A percentile compares a stretch with the other conserved stretches of the same genome.
Evolutionary conservation across 2,113 vertebrate species (phyloP).

Genomic region (Brachirus orientalis): DNA sequence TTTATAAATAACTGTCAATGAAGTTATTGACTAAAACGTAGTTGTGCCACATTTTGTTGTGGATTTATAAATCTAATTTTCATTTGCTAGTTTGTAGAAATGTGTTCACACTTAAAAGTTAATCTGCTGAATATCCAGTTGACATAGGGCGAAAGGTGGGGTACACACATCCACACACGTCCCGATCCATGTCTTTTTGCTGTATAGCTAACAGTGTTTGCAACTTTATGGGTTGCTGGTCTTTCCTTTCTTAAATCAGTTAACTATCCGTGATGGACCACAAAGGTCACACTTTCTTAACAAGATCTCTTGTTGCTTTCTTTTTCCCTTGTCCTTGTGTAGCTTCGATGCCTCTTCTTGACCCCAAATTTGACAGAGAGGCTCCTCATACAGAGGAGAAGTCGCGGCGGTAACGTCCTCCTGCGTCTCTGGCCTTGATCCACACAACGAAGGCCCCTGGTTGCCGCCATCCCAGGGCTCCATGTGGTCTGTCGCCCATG

Average conservation of each 20-base stretch:
- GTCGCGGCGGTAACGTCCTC: slow-evolving; percentile 29
- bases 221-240: not conserved
- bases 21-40: not conserved
- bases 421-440: slow-evolving; percentile 53
- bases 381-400: slow-evolving; percentile 39
- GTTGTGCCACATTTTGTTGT: not conserved
- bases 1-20: not conserved
- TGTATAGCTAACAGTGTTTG: too few species aligned
- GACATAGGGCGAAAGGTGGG: too few species aligned
- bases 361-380: slow-evolving; percentile 52
- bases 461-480: slow-evolving; percentile 35
- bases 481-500: slow-evolving; percentile 36
- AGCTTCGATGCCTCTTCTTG: slow-evolving; percentile 84
- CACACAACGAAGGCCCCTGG: slow-evolving; percentile 30
- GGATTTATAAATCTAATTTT: too few species aligned
- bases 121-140: too few species aligned
- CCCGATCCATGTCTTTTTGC: too few species aligned
- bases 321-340: slow-evolving; percentile 30
- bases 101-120: too few species aligned
- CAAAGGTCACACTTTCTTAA: not conserved
- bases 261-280: not conserved
- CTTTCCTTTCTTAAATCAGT: not conserved
- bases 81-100: too few species aligned
- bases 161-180: too few species aligned
- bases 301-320: not conserved